Conservation (phyloP, 2,113 vertebrate species). For the Colius striatus region DNA sequence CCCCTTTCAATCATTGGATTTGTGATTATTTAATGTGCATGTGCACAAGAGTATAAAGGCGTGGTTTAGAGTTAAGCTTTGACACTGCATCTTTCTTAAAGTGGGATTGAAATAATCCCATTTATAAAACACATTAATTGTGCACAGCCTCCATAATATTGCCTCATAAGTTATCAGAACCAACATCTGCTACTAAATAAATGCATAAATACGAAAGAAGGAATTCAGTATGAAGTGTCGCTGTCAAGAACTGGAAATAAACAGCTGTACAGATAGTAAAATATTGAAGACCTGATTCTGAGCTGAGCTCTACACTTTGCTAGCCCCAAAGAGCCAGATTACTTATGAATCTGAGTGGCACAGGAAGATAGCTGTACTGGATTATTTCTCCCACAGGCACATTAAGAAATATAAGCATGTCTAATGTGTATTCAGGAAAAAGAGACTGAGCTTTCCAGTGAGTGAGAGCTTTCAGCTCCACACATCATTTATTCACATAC, state of each 20-base stretch:
- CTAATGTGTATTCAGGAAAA: not conserved
- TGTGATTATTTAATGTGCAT: not conserved
- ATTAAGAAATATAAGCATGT: slow-evolving; percentile 49
- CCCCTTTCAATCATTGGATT: not conserved
- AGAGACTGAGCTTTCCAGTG: not conserved
- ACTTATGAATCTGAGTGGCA: slow-evolving; percentile 13
- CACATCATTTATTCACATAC: slow-evolving; percentile 42
- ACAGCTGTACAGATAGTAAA: not conserved
- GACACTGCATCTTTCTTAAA: not conserved
- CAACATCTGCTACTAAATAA: slow-evolving; percentile 9
- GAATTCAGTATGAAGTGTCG: not conserved
- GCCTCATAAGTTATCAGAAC: not conserved
- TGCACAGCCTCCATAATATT: not conserved
- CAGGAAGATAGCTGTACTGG: not conserved
- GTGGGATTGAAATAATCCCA: not conserved
- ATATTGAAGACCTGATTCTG: not conserved
- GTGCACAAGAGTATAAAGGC: not conserved
- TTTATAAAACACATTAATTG: not conserved
- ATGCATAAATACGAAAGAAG: not conserved
- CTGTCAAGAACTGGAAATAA: not conserved
- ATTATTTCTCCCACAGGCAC: slow-evolving; percentile 53
- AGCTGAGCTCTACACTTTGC: slow-evolving; percentile 3
- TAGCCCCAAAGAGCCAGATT: not conserved
- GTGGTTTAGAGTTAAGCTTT: not conserved
- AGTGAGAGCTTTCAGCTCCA: slow-evolving; percentile 21